phyloP scores from a whole-genome alignment of 2,113 vertebrate species.

The Hepsetus odoe region DNA sequence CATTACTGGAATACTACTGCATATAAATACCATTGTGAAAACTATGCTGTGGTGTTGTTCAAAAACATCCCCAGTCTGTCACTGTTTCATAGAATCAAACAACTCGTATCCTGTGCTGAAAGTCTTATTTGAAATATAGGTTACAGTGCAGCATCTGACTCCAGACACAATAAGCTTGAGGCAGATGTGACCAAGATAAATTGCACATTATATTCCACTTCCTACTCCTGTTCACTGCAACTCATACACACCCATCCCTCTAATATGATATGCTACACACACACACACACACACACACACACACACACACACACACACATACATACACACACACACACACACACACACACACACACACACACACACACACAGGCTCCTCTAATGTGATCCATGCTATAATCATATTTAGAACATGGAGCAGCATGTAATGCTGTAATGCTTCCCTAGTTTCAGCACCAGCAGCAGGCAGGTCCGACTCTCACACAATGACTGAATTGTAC shows the following conservation, averaged over 20 bases:
- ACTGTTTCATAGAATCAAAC: neutral
- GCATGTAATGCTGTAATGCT: neutral
- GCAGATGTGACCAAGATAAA: neutral
- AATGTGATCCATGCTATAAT: conserved; percentile 5
- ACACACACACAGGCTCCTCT: neutral
- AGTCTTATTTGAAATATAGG: neutral
- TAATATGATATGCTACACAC: neutral
- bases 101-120: neutral
- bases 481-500: conserved; percentile 53
- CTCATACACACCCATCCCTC: neutral
- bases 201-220: neutral
- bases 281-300: too few species aligned
- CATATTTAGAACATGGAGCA: neutral
- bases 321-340: too few species aligned
- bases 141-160: conserved; percentile 2
- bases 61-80: neutral
- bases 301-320: too few species aligned
- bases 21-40: too few species aligned
- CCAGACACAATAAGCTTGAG: neutral
- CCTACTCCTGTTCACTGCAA: neutral
- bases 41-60: neutral
- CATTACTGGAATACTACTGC: too few species aligned
- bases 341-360: too few species aligned
- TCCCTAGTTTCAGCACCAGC: conserved; percentile 14
- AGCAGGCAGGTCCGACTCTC: conserved; percentile 21